phyloP scores from a whole-genome alignment of 2,113 vertebrate species.

The Rhodinocichla rosea region DNA sequence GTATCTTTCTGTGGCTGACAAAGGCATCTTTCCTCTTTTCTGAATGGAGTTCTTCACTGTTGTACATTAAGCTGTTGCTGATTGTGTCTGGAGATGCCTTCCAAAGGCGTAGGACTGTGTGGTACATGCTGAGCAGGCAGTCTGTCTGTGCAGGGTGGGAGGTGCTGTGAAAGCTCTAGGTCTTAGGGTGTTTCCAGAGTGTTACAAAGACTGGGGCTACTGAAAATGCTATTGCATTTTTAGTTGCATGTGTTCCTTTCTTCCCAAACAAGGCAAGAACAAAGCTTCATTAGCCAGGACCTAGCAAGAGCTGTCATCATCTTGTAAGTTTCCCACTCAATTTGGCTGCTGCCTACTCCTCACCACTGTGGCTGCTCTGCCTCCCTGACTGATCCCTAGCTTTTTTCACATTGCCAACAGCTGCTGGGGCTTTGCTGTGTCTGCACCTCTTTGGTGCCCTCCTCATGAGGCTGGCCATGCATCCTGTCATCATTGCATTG shows the following conservation, averaged over 20 bases:
- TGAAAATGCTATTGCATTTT: neutral
- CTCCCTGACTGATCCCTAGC: neutral
- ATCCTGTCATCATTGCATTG: neutral
- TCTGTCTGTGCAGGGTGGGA: neutral
- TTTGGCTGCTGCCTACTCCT: neutral
- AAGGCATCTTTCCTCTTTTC: neutral
- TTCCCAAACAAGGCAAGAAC: neutral
- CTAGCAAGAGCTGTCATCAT: neutral
- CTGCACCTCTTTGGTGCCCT: neutral
- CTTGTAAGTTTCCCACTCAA: neutral
- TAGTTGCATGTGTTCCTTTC: neutral
- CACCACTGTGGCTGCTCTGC: neutral
- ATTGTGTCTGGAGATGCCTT: neutral
- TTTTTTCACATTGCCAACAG: neutral
- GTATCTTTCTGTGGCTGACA: neutral
- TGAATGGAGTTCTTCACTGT: neutral
- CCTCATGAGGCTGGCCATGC: neutral
- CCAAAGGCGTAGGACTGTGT: neutral
- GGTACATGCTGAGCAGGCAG: neutral
- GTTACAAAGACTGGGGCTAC: neutral
- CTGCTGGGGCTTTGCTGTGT: neutral
- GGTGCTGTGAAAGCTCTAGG: neutral
- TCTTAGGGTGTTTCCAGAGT: neutral
- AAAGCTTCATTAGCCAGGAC: neutral
- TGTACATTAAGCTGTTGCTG: neutral